Conservation (phyloP, 35 echinoderm and acorn worm species). For the Apostichopus parvimensis region DNA sequence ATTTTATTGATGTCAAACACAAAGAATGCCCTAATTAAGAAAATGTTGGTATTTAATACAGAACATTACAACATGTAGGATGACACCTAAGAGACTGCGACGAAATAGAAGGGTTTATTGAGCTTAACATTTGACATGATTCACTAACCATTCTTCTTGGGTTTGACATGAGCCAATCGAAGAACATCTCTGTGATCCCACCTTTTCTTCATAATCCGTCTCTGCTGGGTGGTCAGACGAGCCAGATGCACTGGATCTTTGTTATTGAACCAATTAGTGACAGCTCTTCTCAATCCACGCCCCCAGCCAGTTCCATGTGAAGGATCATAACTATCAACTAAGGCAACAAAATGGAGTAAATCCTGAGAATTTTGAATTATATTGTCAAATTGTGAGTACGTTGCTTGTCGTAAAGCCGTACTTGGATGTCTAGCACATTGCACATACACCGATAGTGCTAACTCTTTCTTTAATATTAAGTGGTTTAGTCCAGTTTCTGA, state of each 20-base stretch:
- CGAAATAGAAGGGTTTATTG: no score
- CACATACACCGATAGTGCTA: constrained; percentile 64
- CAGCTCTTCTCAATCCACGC: constrained; percentile 72
- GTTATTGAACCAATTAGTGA: constrained; percentile 75
- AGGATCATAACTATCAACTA: constrained; percentile 56
- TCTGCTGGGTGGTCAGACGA: constrained; percentile 67
- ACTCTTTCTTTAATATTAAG: constrained; percentile 49
- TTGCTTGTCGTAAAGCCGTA: constrained; percentile 57
- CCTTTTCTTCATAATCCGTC: constrained; percentile 55
- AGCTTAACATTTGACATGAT: background rate
- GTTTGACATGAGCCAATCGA: constrained; percentile 88
- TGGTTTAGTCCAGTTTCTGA: constrained; percentile 58
- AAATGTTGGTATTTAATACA: no score
- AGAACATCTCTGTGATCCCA: constrained; percentile 95
- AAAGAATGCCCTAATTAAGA: no score
- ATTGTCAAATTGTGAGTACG: constrained; percentile 70
- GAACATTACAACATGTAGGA: no score
- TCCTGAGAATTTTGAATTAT: constrained; percentile 77
- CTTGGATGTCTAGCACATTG: constrained; percentile 70
- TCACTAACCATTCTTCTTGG: constrained; percentile 74
- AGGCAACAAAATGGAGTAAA: constrained; percentile 81
- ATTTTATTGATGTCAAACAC: no score
- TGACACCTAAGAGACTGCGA: no score
- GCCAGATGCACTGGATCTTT: constrained; percentile 81
- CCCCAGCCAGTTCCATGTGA: constrained; percentile 87